Evolutionary conservation across 2,797 vertebrate species (phyloP).

Genomic region (Argyrosomus regius): DNA sequence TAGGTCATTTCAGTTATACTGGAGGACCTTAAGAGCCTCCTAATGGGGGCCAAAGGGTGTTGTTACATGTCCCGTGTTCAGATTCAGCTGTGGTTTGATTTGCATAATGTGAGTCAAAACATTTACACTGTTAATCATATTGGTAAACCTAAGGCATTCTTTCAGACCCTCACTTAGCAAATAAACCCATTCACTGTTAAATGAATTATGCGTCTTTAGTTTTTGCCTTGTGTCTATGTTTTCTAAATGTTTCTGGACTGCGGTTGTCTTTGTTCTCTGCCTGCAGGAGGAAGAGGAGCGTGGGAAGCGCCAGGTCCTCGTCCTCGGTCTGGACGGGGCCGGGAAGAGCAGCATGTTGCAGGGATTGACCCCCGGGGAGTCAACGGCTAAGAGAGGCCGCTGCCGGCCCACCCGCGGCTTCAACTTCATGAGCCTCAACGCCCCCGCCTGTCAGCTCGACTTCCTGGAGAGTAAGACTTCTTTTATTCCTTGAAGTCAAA

Average conservation of each 20-base stretch:
- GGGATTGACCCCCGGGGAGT: slow-evolving; percentile 82
- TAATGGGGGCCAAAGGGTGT: background rate
- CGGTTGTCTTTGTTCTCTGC: background rate
- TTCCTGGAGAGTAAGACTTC: slow-evolving; percentile 92
- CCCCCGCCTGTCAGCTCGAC: slow-evolving; percentile 87
- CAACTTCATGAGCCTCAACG: slow-evolving; percentile 89
- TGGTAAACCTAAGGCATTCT: background rate
- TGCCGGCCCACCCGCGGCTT: slow-evolving; percentile 91
- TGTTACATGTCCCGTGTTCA: background rate
- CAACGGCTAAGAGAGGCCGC: slow-evolving; percentile 58
- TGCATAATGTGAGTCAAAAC: background rate
- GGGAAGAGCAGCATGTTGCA: slow-evolving; percentile 94
- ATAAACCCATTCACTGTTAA: background rate
- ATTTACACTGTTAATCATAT: background rate
- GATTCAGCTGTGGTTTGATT: background rate
- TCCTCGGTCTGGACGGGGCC: slow-evolving; percentile 92
- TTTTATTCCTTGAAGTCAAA: slow-evolving; percentile 20
- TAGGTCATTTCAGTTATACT: background rate
- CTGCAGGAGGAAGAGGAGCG: slow-evolving; percentile 74
- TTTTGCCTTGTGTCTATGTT: background rate
- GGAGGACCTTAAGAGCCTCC: background rate
- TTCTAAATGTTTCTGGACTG: background rate
- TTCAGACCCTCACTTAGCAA: background rate
- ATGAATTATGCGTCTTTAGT: background rate
- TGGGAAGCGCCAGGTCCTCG: slow-evolving; percentile 89